Conservation (phyloP, 2,797 vertebrate genomes). For the Hydrolagus colliei region DNA sequence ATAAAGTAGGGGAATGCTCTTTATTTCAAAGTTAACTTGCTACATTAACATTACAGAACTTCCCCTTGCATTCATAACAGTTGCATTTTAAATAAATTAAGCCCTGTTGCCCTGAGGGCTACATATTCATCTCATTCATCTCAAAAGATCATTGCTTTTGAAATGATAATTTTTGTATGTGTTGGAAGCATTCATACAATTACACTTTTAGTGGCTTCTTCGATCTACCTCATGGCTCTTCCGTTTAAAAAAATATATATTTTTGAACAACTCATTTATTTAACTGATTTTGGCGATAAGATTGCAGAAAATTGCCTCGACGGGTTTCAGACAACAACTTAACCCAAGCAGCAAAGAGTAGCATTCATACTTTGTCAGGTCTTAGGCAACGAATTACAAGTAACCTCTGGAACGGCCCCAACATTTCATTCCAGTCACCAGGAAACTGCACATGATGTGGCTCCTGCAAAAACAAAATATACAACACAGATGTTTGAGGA, state of each 20-base stretch:
- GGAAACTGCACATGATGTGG: slow-evolving; percentile 68
- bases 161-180: not conserved
- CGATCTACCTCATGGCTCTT: not conserved
- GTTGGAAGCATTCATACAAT: not conserved
- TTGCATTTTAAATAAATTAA: too few relatives aligned
- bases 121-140: too few relatives aligned
- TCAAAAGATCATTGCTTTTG: not conserved
- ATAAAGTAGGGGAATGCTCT: too few relatives aligned
- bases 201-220: not conserved
- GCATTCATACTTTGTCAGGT: slow-evolving; percentile 67
- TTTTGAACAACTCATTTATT: not conserved
- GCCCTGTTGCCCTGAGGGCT: too few relatives aligned
- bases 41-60: too few relatives aligned
- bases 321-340: not conserved
- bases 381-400: slow-evolving; percentile 72
- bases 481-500: too few relatives aligned
- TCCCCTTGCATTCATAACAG: too few relatives aligned
- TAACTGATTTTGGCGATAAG: not conserved
- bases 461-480: slow-evolving; percentile 49
- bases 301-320: not conserved
- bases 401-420: slow-evolving; percentile 71
- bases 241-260: not conserved
- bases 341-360: not conserved
- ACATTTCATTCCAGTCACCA: slow-evolving; percentile 59
- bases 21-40: too few relatives aligned